Evolutionary conservation across 92 coral and sea anemone genomes (phyloP).

Genomic region (Zoanthus sansibaricus): DNA sequence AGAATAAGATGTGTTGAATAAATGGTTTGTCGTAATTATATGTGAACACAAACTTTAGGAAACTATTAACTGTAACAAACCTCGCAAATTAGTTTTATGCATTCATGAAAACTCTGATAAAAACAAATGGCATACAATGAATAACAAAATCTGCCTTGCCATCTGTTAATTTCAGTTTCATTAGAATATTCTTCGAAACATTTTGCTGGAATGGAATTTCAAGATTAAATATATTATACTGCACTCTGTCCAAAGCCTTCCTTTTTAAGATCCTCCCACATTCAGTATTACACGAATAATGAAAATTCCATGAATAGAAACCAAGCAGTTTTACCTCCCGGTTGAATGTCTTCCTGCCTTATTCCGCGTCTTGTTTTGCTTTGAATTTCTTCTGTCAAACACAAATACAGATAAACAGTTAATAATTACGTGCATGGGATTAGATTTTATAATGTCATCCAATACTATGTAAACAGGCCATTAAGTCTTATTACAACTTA

Average conservation of each 20-base stretch:
- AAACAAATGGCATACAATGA: neutral
- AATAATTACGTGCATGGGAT: neutral
- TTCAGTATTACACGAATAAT: neutral
- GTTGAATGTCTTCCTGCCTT: constrained; percentile 89
- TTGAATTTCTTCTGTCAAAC: constrained; percentile 80
- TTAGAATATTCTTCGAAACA: neutral
- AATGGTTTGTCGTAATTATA: neutral
- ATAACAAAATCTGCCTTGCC: neutral
- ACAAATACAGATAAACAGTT: constrained; percentile 1
- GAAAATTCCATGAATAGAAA: neutral
- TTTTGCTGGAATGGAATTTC: constrained; percentile 7
- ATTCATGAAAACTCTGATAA: neutral
- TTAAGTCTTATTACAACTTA: constrained; percentile 10
- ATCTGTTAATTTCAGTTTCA: neutral
- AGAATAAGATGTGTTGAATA: neutral
- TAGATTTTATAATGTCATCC: neutral
- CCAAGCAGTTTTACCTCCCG: constrained; percentile 77
- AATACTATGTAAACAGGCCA: constrained; percentile 36
- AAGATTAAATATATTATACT: constrained; percentile 41
- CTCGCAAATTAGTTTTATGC: neutral
- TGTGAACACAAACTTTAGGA: neutral
- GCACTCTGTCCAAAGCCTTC: constrained; percentile 1
- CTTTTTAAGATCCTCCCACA: constrained; percentile 11
- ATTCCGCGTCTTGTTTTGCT: constrained; percentile 84
- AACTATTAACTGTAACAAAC: neutral